Evolutionary conservation across 2,888 invertebrate genomes (phyloP).

Genomic region (Dynastes tityus): DNA sequence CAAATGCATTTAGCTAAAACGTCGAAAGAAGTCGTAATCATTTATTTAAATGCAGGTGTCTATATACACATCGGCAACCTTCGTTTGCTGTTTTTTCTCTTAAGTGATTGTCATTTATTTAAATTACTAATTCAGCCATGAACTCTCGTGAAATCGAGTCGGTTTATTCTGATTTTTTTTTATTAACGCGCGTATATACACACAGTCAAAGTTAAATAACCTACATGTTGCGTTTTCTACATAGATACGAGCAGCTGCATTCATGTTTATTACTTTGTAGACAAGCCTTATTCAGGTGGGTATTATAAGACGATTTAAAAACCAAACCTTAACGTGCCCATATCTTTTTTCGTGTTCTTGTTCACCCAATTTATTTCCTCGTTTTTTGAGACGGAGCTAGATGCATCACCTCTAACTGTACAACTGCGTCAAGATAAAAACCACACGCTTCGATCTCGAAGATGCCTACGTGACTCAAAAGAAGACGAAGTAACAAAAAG

Average conservation of each 20-base stretch:
- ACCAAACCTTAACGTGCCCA: not conserved
- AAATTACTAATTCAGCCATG: conserved; percentile 43
- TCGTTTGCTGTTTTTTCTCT: conserved; percentile 27
- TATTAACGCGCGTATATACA: not conserved
- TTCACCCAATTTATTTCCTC: conserved; percentile 24
- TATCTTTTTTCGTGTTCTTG: conserved; percentile 15
- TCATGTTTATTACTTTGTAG: not conserved
- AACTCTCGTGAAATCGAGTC: conserved; percentile 35
- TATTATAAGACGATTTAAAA: conserved; percentile 15
- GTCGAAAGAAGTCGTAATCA: conserved; percentile 28
- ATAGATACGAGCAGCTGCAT: not conserved
- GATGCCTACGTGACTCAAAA: conserved; percentile 46
- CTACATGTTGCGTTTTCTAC: conserved; percentile 8
- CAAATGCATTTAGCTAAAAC: conserved; percentile 2
- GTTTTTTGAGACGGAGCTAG: not conserved
- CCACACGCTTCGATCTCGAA: conserved; percentile 30
- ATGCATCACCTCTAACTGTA: conserved; percentile 22
- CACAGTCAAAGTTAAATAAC: conserved; percentile 14
- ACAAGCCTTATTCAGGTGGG: not conserved
- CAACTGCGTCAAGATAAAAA: conserved; percentile 28
- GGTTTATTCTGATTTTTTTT: conserved; percentile 24
- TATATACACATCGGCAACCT: conserved; percentile 35
- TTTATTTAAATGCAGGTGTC: conserved; percentile 45
- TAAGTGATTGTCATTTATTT: conserved; percentile 43
- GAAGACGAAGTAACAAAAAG: conserved; percentile 33